These are phyloP conservation scores for Ferrisia virgata DNA, from an alignment of 2,888 invertebrate genomes.

Conservation along the genomic window DNA sequence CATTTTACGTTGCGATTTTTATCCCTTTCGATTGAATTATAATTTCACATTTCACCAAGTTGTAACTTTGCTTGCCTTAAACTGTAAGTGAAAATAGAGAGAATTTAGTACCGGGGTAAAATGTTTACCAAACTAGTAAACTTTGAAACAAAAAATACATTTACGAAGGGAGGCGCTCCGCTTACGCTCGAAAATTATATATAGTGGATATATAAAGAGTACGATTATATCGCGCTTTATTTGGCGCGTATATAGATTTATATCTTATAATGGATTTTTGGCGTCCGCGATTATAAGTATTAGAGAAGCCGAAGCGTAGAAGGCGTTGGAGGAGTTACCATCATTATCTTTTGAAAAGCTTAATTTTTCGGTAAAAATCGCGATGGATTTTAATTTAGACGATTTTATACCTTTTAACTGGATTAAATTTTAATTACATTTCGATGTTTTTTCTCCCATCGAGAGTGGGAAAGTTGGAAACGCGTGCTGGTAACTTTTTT, in stretches of 20 bases:
- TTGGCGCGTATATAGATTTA: background rate
- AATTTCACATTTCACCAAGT: no score
- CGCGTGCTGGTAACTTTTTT: background rate
- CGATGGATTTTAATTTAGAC: constrained; percentile 12
- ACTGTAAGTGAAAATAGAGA: background rate
- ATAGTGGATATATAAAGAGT: no score
- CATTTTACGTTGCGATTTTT: background rate
- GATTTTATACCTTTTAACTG: constrained; percentile 13
- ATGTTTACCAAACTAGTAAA: no score
- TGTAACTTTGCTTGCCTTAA: no score
- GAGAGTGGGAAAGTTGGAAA: background rate
- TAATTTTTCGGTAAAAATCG: constrained; percentile 16
- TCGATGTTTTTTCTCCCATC: background rate
- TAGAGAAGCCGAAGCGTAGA: background rate
- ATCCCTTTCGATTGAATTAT: background rate
- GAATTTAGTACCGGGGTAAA: background rate
- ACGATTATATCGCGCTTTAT: background rate
- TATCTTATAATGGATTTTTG: constrained; percentile 17
- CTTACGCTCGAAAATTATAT: background rate
- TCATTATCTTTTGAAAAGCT: background rate
- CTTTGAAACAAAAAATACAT: no score
- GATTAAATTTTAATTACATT: constrained; percentile 28
- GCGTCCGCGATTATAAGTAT: background rate
- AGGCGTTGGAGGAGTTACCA: background rate
- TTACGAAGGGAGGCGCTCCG: background rate